Base-by-base conservation (phyloP, 2,113 vertebrate species). In the Nicator chloris region DNA sequence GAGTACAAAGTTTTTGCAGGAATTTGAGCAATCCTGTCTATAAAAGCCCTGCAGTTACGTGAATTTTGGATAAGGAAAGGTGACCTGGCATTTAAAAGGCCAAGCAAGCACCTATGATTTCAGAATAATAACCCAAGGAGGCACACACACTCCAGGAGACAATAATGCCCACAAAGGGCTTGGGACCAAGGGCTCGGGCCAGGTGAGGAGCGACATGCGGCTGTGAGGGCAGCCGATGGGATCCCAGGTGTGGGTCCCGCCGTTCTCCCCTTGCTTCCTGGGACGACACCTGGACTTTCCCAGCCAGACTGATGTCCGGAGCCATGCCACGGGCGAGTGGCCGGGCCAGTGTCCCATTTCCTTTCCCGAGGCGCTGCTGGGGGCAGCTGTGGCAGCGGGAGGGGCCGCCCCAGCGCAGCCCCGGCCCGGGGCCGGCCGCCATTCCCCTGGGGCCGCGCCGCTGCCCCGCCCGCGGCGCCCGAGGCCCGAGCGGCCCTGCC, bases 191-290 rank as follows among this genome's bases (percentile, higher is more conserved):
- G 13, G 33, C 44, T 30, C 8, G 0, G 45, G 13, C 39, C 2
- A 4, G 15, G 3, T 2, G 21, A 39, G 45, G 30, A 53, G 44
- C 2, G 2, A 7, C 13, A 0, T 3, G 16, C 0, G 27, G 11
- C 53, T n/a, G 60, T 1, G 4, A 24, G n/a, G 28, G 14, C 21
- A 37, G 10, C 3, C 4, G 22, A 3, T 26, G 22, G 33, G 7
- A 33, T 4, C 11, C 24, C 49, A 1, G 10, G 1, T 1, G 23
- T 2, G 22, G 2, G 3, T 4, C 6, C 31, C 4, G 3, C 35
- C 4, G 1, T 2, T 9, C 19, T 14, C 44, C 31, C 37, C 11
- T 37, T 6, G 27, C 51, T 60, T 4, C 2, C 7, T 7, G 40
- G 23, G 24, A 30, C 42, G 31, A 16, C 54, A 6, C 0, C 42